Evolutionary conservation across 2,113 vertebrate species (phyloP), one percentile per base, ranked within the genome.

Genomic region (Gallinago media): DNA sequence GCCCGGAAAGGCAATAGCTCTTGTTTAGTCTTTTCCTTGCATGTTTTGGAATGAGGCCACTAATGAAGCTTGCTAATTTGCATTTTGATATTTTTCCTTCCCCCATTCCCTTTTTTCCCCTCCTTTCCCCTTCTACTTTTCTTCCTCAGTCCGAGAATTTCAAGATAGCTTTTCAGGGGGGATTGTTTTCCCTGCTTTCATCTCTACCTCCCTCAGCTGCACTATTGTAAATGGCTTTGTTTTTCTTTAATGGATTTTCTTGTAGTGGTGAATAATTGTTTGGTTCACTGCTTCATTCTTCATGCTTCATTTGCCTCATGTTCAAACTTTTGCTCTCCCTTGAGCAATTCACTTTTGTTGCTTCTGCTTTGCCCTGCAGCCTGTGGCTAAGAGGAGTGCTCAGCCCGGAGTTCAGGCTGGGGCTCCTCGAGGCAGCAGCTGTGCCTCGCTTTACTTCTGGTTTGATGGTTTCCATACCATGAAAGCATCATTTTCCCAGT

Each of bases 231-330:
- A 88, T 93, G 94, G 44, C 80, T 94, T 96, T 97, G 96, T 96
- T 96, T 96, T 96, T 92, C 92, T 94, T 94, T 96, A 97, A 96
- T 96, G 96, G 95, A 92, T 96, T 96, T 97, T 94, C 92, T 94
- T 97, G 96, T 96, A 95, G 88, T 81, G 49, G 88, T 81, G 94
- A 97, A 97, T 96, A 96, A 97, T 96, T 96, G 85, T 94, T 96
- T 96, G 96, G 95, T 97, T 97, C 96, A 94, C 94, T 96, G 96
- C 88, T 94, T 96, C 91, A 0, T 84, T 94, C 93, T 95, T 96
- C 91, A 96, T 82, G 94, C 96, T 97, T 97, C 96, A 96, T 96
- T 97, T 96, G 77, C 76, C 66, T 94, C 92, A 91, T 92, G 96
- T 56, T 97, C 95, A 94, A 96, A 97, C 95, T 97, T 96, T 94